Evolutionary conservation across 1,140 invertebrate species (phyloP).

Genomic region (Hycleus cichorii): DNA sequence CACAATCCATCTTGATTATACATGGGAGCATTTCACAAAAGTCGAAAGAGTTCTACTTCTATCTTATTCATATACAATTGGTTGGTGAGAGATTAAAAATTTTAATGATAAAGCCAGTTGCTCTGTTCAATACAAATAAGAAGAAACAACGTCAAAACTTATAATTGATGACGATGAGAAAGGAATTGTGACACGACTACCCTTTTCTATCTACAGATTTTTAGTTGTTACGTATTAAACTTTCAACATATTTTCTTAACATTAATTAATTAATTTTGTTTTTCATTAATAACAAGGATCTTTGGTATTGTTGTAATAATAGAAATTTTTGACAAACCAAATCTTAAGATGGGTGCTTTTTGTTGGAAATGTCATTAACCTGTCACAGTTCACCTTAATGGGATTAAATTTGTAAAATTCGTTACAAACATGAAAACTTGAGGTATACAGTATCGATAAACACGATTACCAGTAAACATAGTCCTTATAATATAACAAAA

Average conservation of each 20-base stretch:
- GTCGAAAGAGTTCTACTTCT: too few relatives aligned
- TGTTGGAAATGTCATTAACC: slow-evolving; percentile 1
- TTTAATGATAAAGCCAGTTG: too few relatives aligned
- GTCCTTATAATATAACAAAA: slow-evolving; percentile 15
- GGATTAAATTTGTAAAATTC: slow-evolving; percentile 19
- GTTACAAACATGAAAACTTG: slow-evolving; percentile 11
- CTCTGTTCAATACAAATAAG: too few relatives aligned
- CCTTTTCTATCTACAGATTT: slow-evolving; percentile 4
- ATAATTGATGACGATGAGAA: too few relatives aligned
- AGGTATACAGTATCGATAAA: slow-evolving; percentile 16
- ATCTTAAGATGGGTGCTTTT: too few relatives aligned
- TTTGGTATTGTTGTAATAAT: neutral
- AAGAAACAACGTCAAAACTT: too few relatives aligned
- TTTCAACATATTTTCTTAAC: neutral
- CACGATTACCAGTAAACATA: slow-evolving; percentile 21
- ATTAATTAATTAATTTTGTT: neutral
- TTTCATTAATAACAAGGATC: neutral
- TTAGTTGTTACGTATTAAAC: neutral
- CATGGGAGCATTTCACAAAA: slow-evolving; percentile 19
- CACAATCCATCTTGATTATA: slow-evolving; percentile 37
- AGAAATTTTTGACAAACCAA: neutral
- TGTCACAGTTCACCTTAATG: neutral
- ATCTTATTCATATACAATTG: too few relatives aligned
- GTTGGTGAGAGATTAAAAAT: too few relatives aligned
- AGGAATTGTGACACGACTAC: too few relatives aligned